phyloP scores from a whole-genome alignment of 2,797 vertebrate genomes.

The Ctenochaetus hawaiiensis region DNA sequence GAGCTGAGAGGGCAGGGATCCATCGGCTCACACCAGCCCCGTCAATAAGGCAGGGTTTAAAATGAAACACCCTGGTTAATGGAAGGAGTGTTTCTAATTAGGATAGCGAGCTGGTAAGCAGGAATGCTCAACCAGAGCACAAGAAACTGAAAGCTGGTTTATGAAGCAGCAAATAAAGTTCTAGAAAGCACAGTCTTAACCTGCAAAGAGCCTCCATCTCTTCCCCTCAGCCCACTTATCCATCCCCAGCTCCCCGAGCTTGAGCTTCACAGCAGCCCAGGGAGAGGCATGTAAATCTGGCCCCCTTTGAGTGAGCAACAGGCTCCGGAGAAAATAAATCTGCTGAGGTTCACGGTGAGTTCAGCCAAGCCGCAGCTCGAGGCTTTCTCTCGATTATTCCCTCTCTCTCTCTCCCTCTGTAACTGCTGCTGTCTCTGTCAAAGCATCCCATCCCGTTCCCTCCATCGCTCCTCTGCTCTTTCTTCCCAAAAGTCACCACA shows the following conservation, averaged over 20 bases:
- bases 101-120: constrained; percentile 30
- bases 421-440: constrained; percentile 48
- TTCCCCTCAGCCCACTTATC: constrained; percentile 51
- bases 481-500: constrained; percentile 29
- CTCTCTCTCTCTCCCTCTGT: constrained; percentile 43
- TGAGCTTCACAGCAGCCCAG: constrained; percentile 61
- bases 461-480: constrained; percentile 31
- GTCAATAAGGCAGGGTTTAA: constrained; percentile 47
- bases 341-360: constrained; percentile 83
- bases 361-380: constrained; percentile 85
- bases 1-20: constrained; percentile 46
- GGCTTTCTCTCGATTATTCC: constrained; percentile 53
- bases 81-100: constrained; percentile 72
- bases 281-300: constrained; percentile 78
- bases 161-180: constrained; percentile 47
- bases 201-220: constrained; percentile 31
- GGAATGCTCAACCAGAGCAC: constrained; percentile 41
- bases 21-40: constrained; percentile 53
- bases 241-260: constrained; percentile 55
- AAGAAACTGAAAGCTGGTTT: constrained; percentile 34
- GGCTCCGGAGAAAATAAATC: constrained; percentile 84
- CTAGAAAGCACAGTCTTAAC: constrained; percentile 28
- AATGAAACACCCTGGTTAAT: constrained; percentile 76
- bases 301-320: constrained; percentile 77
- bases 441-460: constrained; percentile 42